These are phyloP conservation scores for Globodera ellingtonae DNA, from an alignment of 1,140 invertebrate genomes.

Conservation along the genomic window DNA sequence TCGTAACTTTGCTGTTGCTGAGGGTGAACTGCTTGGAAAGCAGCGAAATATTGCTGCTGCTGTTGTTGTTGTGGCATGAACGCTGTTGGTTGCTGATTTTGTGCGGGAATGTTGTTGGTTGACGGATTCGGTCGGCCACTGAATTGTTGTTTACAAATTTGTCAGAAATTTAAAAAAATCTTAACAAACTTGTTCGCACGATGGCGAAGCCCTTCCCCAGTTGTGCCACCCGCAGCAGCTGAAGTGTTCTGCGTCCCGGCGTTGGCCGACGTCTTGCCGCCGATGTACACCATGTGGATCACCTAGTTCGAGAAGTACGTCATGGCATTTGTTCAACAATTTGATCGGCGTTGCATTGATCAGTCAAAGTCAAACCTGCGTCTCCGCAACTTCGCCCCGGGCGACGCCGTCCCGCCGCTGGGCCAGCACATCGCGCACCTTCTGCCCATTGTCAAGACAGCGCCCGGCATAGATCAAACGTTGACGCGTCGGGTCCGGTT, in stretches of 20 bases:
- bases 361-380: not conserved
- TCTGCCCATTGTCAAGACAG: conserved; percentile 38
- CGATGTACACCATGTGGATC: conserved; percentile 36
- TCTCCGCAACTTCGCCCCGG: conserved; percentile 17
- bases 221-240: not conserved
- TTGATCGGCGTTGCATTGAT: too few relatives aligned
- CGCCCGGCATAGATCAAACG: conserved; percentile 41
- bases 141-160: conserved; percentile 28
- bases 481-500: conserved; percentile 37
- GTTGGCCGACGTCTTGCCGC: conserved; percentile 7
- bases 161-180: not conserved
- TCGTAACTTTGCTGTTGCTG: conserved; percentile 31
- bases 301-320: conserved; percentile 4
- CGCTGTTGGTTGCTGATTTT: conserved; percentile 3
- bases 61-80: not conserved
- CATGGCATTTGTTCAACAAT: too few relatives aligned
- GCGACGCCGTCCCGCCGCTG: conserved; percentile 28
- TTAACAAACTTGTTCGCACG: conserved; percentile 5
- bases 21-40: not conserved
- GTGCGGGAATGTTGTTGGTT: conserved; percentile 21
- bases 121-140: not conserved
- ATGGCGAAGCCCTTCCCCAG: not conserved
- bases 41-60: conserved; percentile 1
- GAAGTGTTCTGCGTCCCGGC: not conserved
- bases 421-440: conserved; percentile 23